phyloP scores from a whole-genome alignment of 2,797 vertebrate genomes.

The Chelidonichthys spinosus region DNA sequence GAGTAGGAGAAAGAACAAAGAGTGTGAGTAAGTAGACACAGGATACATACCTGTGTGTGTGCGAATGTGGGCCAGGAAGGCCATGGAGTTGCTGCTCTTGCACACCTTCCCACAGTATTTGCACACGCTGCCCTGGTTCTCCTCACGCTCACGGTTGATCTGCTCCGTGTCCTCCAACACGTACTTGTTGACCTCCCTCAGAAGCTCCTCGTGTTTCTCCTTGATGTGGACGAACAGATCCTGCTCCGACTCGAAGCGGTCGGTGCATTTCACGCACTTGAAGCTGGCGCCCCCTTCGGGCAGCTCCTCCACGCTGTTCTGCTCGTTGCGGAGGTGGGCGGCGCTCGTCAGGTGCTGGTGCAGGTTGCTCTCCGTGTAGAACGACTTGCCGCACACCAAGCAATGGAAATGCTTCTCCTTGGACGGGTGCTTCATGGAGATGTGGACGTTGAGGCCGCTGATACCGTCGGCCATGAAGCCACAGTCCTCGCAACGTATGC shows the following conservation, averaged over 20 bases:
- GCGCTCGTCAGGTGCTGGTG: conserved; percentile 97
- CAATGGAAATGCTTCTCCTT: conserved; percentile 99
- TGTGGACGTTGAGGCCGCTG: conserved; percentile 97
- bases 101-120: conserved; percentile 98
- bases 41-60: conserved; percentile 94
- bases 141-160: conserved; percentile 96
- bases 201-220: conserved; percentile 96
- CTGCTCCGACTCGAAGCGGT: conserved; percentile 94
- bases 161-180: conserved; percentile 98
- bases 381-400: conserved; percentile 96
- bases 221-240: conserved; percentile 97
- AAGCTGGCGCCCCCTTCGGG: conserved; percentile 95
- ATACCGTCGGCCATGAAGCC: conserved; percentile 97
- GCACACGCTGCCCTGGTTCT: conserved; percentile 97
- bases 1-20: background rate
- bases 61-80: conserved; percentile 97
- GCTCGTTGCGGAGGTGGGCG: conserved; percentile 93
- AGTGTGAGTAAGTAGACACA: background rate
- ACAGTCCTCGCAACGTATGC: conserved; percentile 95
- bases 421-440: conserved; percentile 98
- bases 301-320: conserved; percentile 94
- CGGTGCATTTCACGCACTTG: conserved; percentile 96
- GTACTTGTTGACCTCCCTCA: conserved; percentile 97
- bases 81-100: conserved; percentile 99
- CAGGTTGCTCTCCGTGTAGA: conserved; percentile 97